Percentiles rank a stretch among this genome's conserved stretches.
These are phyloP conservation scores for Epinephelus cyanopodus DNA, from an alignment of 2,113 vertebrate species.

Conservation along the genomic window DNA sequence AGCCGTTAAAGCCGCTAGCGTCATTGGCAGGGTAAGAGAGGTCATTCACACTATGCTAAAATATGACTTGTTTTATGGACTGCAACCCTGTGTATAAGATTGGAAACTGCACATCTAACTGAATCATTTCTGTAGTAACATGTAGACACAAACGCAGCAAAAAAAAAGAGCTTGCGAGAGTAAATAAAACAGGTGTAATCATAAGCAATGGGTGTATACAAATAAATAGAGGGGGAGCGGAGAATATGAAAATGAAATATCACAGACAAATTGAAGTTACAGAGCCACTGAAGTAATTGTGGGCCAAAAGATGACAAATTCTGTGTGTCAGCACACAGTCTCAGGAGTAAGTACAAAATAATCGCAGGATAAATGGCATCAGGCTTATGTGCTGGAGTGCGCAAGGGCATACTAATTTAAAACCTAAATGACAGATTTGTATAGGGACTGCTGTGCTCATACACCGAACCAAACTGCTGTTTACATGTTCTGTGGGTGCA, in stretches of 20 bases:
- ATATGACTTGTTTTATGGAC: constrained; percentile 76
- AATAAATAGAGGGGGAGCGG: constrained; percentile 24
- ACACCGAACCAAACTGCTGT: constrained; percentile 35
- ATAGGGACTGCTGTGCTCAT: constrained; percentile 5
- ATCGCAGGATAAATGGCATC: constrained; percentile 35
- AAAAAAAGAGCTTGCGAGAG: background rate
- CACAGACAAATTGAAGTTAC: background rate
- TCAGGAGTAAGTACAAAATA: constrained; percentile 34
- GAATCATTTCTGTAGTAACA: constrained; percentile 34
- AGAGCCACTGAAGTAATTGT: background rate
- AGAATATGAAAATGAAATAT: constrained; percentile 19
- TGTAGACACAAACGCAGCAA: background rate
- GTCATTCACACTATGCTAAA: constrained; percentile 76
- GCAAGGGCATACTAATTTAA: constrained; percentile 4
- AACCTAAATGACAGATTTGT: constrained; percentile 41
- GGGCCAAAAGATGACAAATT: constrained; percentile 20
- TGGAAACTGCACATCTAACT: constrained; percentile 57
- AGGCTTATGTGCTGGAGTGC: background rate
- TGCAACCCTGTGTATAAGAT: constrained; percentile 65
- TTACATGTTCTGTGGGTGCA: constrained; percentile 54
- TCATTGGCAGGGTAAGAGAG: constrained; percentile 68
- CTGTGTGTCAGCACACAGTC: constrained; percentile 7
- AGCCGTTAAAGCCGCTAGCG: constrained; percentile 54
- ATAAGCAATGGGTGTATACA: constrained; percentile 23
- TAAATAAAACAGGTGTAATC: constrained; percentile 12